Evolutionary conservation across 2,888 invertebrate species (phyloP).

Genomic region (Malthinus seriepunctatus): DNA sequence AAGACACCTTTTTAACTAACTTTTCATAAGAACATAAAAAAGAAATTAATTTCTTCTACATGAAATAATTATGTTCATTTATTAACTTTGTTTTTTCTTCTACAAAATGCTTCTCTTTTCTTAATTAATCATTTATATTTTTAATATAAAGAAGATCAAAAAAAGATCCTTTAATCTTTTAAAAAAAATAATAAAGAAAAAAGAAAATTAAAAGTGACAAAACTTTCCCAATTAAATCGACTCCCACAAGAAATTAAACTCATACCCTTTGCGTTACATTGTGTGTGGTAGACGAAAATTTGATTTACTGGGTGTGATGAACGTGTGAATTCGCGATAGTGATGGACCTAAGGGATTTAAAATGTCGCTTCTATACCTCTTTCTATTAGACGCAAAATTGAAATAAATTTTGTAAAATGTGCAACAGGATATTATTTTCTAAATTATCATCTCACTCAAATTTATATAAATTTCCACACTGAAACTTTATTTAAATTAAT

Average conservation of each 20-base stretch:
- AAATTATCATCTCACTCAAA: background rate
- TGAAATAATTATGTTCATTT: background rate
- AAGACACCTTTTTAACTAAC: too few species aligned
- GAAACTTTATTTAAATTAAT: background rate
- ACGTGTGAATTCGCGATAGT: slow-evolving; percentile 38
- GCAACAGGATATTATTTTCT: slow-evolving; percentile 8
- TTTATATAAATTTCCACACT: background rate
- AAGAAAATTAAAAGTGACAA: slow-evolving; percentile 42
- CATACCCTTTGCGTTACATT: slow-evolving; percentile 34
- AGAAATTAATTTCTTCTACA: slow-evolving; percentile 1
- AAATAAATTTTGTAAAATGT: background rate
- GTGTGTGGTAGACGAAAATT: slow-evolving; percentile 42
- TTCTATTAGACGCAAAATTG: background rate
- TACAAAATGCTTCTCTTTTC: background rate
- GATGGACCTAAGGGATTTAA: slow-evolving; percentile 24
- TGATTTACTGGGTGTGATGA: slow-evolving; percentile 42
- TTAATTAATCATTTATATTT: background rate
- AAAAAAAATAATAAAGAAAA: slow-evolving; percentile 9
- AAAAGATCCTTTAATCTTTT: too few species aligned
- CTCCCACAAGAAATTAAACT: slow-evolving; percentile 47
- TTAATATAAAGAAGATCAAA: too few species aligned
- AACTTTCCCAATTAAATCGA: slow-evolving; percentile 48
- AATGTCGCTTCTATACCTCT: slow-evolving; percentile 16
- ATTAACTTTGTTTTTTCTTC: slow-evolving; percentile 6
- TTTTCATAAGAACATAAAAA: too few species aligned